These are phyloP conservation scores for Scleropages formosus DNA, from an alignment of 2,797 vertebrate species.

Conservation along the genomic window DNA sequence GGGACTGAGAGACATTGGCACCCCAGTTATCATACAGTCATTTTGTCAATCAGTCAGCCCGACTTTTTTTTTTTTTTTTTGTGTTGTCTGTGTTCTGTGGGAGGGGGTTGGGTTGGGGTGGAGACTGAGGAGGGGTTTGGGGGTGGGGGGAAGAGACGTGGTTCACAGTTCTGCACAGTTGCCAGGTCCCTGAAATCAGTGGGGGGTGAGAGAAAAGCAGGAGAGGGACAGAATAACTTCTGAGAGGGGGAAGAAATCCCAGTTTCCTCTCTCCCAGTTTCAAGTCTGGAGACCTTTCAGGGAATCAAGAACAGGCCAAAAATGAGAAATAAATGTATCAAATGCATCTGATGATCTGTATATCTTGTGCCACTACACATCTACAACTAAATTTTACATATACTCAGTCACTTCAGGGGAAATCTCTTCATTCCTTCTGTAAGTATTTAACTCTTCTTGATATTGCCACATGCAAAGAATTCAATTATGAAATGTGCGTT, in stretches of 20 bases:
- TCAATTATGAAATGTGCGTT: not conserved
- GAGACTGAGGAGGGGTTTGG: slow-evolving; percentile 44
- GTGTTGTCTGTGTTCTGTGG: slow-evolving; percentile 22
- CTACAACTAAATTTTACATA: slow-evolving; percentile 63
- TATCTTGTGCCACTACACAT: slow-evolving; percentile 57
- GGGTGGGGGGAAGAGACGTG: slow-evolving; percentile 42
- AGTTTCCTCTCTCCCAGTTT: slow-evolving; percentile 49
- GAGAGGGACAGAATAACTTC: slow-evolving; percentile 43
- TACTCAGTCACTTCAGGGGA: slow-evolving; percentile 57
- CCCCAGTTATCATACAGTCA: slow-evolving; percentile 42
- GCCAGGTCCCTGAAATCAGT: slow-evolving; percentile 63
- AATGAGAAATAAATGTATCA: slow-evolving; percentile 49
- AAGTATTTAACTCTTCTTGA: slow-evolving; percentile 63
- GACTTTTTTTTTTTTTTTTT: slow-evolving; percentile 31
- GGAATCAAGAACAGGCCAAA: slow-evolving; percentile 36
- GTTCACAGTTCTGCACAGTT: slow-evolving; percentile 74
- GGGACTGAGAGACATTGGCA: slow-evolving; percentile 40
- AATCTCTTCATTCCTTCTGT: slow-evolving; percentile 60
- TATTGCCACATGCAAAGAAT: slow-evolving; percentile 26
- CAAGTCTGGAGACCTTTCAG: slow-evolving; percentile 45
- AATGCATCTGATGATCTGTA: slow-evolving; percentile 58
- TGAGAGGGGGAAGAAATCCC: slow-evolving; percentile 47
- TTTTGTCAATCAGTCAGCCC: slow-evolving; percentile 48
- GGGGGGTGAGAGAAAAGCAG: slow-evolving; percentile 45
- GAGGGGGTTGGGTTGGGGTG: slow-evolving; percentile 32